Evolutionary conservation across 1,140 invertebrate species (phyloP), one percentile per base, ranked within the genome.

Genomic region (Chironomus striatipennis): DNA sequence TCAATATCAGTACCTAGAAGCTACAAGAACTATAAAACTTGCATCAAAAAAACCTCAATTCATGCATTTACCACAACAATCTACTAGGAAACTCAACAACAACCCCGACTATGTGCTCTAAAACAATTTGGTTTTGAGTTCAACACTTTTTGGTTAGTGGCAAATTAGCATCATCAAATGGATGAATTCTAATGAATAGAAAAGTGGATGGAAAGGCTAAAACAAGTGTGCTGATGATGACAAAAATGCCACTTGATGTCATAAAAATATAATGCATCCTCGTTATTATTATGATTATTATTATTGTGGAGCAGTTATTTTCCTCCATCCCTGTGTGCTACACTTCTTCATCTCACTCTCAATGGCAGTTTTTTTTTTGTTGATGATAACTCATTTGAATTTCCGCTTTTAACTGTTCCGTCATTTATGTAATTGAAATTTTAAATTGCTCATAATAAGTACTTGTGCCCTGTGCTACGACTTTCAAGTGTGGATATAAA

Each of bases 181-280:
- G 12, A 12, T 57, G 47, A n/a, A 34, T 34, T n/a, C 24, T 1
- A 34, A 57, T 57, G 47, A 57, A 57, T 57, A 57, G 47, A 57
- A 34, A 10, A 57, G 12, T 57, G 47, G n/a, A 57, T 12, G 9
- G 8, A 57, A 47, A 9, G 5, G 24, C 5, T n/a, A n/a, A n/a
- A 5, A 34, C 24, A 5, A 57, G 47, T 12, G 47, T 57, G 12
- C 24, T 34, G 12, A 57, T 47, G 43, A 12, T 57, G 47, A 57
- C n/a, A n/a, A 57, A 57, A 57, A 10, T 57, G 47, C 12, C 65
- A 70, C 65, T 70, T 70, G 20, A 70, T 70, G 65, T 70, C 65
- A 70, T 70, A 70, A 70, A 70, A 70, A 70, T 70, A 21, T 70
- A 70, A 70, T 70, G 65, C 65, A 70, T 20, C 12, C 65, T 70